Evolutionary conservation across 2,797 vertebrate genomes (phyloP), one percentile per base, ranked within the genome.

Genomic region (Rhabdophis nuchalis): DNA sequence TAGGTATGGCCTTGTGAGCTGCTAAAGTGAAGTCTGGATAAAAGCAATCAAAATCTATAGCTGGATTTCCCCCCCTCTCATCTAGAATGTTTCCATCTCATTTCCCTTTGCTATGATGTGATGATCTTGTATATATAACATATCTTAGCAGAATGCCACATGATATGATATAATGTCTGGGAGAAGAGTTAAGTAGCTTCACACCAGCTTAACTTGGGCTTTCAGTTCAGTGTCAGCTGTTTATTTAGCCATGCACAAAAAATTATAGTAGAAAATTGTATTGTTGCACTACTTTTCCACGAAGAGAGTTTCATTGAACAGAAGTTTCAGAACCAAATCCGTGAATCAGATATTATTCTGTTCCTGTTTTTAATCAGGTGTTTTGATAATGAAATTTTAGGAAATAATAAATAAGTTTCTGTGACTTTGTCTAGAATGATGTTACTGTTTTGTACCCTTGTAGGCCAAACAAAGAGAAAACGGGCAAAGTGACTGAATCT

Each of bases 381-480:
- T 92, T 93, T 93, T 53, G 82, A 0, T 88, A 86, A 7, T 88
- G 6, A 94, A 9, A 92, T 50, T 0, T 0, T 87, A 6, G 53
- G 61, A 92, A 16, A 0, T 46, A 52, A 68, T 13, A 91, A 53
- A 53, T 12, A 88, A 92, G 50, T 87, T 87, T 54, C n/a, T 32
- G 86, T 87, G 18, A 89, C 13, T 32, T 92, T 90, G 20, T 14
- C 27, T 13, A 89, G 25, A 72, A 36, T 89, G 88, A 53, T 54
- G 14, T 86, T 93, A 52, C 72, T 52, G 1, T 29, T 52, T 14
- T 93, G 2, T 90, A 88, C 93, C 4, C 1, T 97, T 96, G 94
- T 97, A 99, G 99, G 95, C 99, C 99, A 36, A 98, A 98, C 97
- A 98, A 97, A 97, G 98, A 98, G 91, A 98, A 96, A 92, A 99